Percentiles rank a stretch among this genome's conserved stretches.
Conservation (phyloP, 2,888 invertebrate species). For the Drosophila seclusa region DNA sequence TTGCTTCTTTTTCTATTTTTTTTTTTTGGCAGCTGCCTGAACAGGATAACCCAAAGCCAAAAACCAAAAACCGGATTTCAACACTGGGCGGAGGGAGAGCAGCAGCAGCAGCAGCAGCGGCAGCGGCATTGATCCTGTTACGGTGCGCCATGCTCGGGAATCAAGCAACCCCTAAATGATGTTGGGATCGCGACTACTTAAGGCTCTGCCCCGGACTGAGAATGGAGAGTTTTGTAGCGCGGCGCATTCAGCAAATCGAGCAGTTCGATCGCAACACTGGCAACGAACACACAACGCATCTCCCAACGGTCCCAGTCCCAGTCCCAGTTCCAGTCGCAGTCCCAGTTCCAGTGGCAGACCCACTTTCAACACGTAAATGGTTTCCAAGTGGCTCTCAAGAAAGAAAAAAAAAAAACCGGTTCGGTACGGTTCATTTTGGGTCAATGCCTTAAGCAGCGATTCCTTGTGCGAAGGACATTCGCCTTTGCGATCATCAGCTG, state of each 20-base stretch:
- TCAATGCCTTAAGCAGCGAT: conserved; percentile 35
- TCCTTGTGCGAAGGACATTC: conserved; percentile 28
- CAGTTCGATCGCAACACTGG: conserved; percentile 78
- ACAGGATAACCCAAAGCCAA: conserved; percentile 61
- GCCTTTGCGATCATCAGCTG: conserved; percentile 50
- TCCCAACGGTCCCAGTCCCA: conserved; percentile 2
- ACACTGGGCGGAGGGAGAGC: conserved; percentile 35
- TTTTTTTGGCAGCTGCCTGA: conserved; percentile 66
- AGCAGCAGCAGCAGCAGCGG: not conserved
- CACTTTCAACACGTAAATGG: conserved; percentile 8
- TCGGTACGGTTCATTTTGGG: conserved; percentile 41
- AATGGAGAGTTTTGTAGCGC: conserved; percentile 68
- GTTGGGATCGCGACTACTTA: conserved; percentile 73
- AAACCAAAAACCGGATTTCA: conserved; percentile 61
- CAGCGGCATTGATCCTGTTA: conserved; percentile 58
- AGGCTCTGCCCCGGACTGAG: conserved; percentile 57
- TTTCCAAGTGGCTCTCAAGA: not conserved
- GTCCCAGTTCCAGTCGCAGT: not conserved
- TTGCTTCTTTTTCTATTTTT: conserved; percentile 1
- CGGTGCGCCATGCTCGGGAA: conserved; percentile 22
- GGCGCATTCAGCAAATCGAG: conserved; percentile 54
- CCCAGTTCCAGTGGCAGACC: not conserved
- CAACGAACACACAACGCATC: conserved; percentile 57
- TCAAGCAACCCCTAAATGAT: conserved; percentile 74
- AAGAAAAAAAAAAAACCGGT: conserved; percentile 48